Base-by-base conservation (phyloP, 2,113 vertebrate genomes). In the Cisticola juncidis region DNA sequence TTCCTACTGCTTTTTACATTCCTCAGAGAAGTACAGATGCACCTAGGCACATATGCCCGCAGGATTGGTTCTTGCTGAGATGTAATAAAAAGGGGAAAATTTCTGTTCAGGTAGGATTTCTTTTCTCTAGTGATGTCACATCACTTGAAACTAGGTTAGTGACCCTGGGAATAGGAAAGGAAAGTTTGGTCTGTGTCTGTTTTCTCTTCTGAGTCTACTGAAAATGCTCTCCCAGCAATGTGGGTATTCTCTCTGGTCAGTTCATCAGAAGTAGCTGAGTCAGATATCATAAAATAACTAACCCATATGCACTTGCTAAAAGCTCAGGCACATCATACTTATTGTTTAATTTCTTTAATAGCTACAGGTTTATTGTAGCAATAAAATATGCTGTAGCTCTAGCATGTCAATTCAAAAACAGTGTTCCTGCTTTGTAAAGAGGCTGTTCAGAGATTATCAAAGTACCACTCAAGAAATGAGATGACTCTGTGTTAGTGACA, bases 321-420 rank as follows among this genome's bases (percentile, higher is more conserved):
- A 92, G 48, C 92, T 94, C 77, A 76, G 73, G 36, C 73, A 38
- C 72, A 90, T 80, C 62, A 54, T 82, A 38, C n/a, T 72, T 66
- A 35, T 92, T 93, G 90, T 87, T 97, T 91, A 94, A 97, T 95
- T 94, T 94, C 86, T 88, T 88, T 94, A 95, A 94, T 92, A 86
- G 62, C 86, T 96, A 73, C 47, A 44, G 47, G 66, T 88, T 96
- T 96, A 96, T 96, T 96, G 88, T 72, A 80, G 74, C 79, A 94
- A 92, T 96, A 96, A 96, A 95, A 86, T 68, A 81, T 10, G 21
- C 53, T 80, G 50, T 56, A 66, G 61, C 77, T 79, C 56, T 90
- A 62, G 62, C 58, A 58, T 58, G 50, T 92, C 80, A 77, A 57
- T 90, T 92, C 62, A 69, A 70, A 90, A 53, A 0, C 65, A 58